phyloP scores from a whole-genome alignment of 2,888 invertebrate genomes.

The Plusia festucae region DNA sequence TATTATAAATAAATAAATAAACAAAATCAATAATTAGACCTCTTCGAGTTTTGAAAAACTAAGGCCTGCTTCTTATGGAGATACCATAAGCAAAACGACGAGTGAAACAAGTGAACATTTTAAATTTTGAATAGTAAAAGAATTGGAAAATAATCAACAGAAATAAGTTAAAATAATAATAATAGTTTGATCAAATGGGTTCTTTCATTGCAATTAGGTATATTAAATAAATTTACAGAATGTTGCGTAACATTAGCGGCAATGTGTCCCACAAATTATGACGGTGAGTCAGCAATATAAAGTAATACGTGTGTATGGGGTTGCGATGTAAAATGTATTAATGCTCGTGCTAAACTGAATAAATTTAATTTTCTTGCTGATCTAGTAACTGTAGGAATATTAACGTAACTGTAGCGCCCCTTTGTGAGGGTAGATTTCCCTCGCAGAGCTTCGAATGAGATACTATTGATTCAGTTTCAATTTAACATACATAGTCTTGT shows the following conservation, averaged over 20 bases:
- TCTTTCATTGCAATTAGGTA: too few relatives aligned
- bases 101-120: too few relatives aligned
- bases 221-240: background rate
- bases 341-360: slow-evolving; percentile 45
- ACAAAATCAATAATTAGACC: too few relatives aligned
- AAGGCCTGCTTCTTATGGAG: too few relatives aligned
- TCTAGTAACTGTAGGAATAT: slow-evolving; percentile 18
- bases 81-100: too few relatives aligned
- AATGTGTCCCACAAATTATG: slow-evolving; percentile 48
- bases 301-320: slow-evolving; percentile 52
- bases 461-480: background rate
- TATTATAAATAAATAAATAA: too few relatives aligned
- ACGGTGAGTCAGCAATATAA: slow-evolving; percentile 52
- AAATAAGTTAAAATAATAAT: too few relatives aligned
- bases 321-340: slow-evolving; percentile 48
- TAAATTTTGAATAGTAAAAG: too few relatives aligned
- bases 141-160: too few relatives aligned
- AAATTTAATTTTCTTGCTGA: slow-evolving; percentile 34
- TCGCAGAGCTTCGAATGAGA: background rate
- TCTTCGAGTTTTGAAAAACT: too few relatives aligned
- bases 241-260: slow-evolving; percentile 7
- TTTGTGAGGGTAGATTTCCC: background rate
- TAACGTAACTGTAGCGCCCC: background rate
- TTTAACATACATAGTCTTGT: background rate
- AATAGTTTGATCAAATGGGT: too few relatives aligned